Base-by-base conservation (phyloP, 2,888 invertebrate species). In the Plagodis dolabraria region DNA sequence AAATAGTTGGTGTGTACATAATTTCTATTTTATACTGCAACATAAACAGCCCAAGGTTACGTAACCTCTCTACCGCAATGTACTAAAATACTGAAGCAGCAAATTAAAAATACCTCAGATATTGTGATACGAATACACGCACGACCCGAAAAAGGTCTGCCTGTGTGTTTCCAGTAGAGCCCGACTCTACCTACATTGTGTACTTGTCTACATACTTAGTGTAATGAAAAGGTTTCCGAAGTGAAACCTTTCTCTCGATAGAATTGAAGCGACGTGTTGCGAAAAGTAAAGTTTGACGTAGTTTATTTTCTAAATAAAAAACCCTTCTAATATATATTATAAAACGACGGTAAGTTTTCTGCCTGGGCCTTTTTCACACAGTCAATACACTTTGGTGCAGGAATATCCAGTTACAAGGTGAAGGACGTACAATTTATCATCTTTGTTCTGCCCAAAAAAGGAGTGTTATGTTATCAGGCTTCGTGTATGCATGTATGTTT, bases 41-140 rank as follows among this genome's bases (percentile, higher is more conserved):
- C 53, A 51, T 50, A 59, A 52, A 54, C 63, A 48, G 44, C 40
- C 65, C 57, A 64, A 69, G 57, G 57, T 68, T 60, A 66, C 64
- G 66, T 53, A 53, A 46, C 44, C 33, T 22, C 22, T 22, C 22
- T 22, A 44, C 44, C 42, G 49, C 60, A 60, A 53, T 53, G 63
- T 65, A 63, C 57, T 56, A 64, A 64, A 67, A 74, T 70, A 68
- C 68, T 72, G 61, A 68, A 65, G 57, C 63, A 68, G 72, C 75
- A 79, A 79, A 80, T 79, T 82, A 82, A 79, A 83, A 83, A 83
- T 82, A 78, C 79, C 79, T 73, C 53, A 45, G 68, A 72, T 74
- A 82, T 81, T 79, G 74, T 69, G 69, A 68, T 74, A 76, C 69
- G 70, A 49, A 53, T 52, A 50, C 56, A 56, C 60, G 56, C 60